Percentiles rank a stretch among this genome's conserved stretches.
These are phyloP conservation scores for Quadroppia sp. DNA, from an alignment of 2,888 invertebrate genomes.

Conservation along the genomic window DNA sequence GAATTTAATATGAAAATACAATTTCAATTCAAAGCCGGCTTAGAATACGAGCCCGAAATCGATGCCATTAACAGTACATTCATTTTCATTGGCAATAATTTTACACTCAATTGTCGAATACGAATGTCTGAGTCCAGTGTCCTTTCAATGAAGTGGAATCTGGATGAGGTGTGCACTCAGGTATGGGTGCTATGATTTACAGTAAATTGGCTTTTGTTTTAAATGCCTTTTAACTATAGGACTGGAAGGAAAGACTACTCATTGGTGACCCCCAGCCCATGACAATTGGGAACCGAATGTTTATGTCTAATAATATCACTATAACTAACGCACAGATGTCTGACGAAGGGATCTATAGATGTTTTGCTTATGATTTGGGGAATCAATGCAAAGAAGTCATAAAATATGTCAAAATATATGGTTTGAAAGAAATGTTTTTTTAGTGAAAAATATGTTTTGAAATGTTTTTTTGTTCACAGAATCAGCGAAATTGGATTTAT, in stretches of 20 bases:
- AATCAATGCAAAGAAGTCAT: background rate
- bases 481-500: background rate
- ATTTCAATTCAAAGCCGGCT: background rate
- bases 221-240: background rate
- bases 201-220: too few relatives aligned
- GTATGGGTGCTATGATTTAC: background rate
- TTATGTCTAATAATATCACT: background rate
- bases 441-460: background rate
- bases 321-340: background rate
- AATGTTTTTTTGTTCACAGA: background rate
- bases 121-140: background rate
- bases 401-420: conserved; percentile 6
- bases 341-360: background rate
- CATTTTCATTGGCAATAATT: conserved; percentile 4
- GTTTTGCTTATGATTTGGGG: background rate
- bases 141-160: background rate
- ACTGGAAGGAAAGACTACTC: background rate
- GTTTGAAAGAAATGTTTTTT: background rate
- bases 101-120: background rate
- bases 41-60: background rate
- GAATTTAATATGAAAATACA: background rate
- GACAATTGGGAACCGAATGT: background rate
- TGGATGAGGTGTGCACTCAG: background rate
- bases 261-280: background rate
- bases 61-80: background rate